phyloP scores from a whole-genome alignment of 2,888 invertebrate species.

The Microplitis deprimator region DNA sequence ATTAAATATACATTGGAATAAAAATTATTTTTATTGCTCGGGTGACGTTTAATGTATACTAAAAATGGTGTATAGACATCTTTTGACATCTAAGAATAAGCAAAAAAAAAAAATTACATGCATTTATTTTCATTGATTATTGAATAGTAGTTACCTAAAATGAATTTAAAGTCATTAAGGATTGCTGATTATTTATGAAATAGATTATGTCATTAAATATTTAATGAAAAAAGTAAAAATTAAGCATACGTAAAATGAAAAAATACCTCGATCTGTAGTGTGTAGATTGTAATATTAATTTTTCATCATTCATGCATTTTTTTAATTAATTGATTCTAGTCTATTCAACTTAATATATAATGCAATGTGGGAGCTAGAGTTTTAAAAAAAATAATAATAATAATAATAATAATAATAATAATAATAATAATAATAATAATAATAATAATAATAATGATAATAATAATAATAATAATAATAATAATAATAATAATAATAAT shows the following conservation, averaged over 20 bases:
- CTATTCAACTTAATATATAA: neutral
- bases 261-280: slow-evolving; percentile 25
- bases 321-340: slow-evolving; percentile 17
- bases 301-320: neutral
- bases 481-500: too few relatives aligned
- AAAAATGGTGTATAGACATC: neutral
- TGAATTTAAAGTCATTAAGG: neutral
- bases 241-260: slow-evolving; percentile 1
- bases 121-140: neutral
- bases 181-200: slow-evolving; percentile 16
- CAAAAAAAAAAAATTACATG: too few relatives aligned
- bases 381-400: neutral
- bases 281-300: neutral
- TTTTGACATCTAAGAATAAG: neutral
- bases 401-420: too few relatives aligned
- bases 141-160: neutral
- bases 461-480: too few relatives aligned
- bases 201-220: slow-evolving; percentile 13
- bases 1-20: neutral
- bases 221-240: neutral
- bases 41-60: neutral
- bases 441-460: too few relatives aligned
- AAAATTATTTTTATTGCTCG: slow-evolving; percentile 28
- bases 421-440: too few relatives aligned
- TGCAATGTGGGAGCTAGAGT: slow-evolving; percentile 22